These are phyloP conservation scores for Drosophila putrida DNA, from an alignment of 2,888 invertebrate genomes.

Conservation along the genomic window DNA sequence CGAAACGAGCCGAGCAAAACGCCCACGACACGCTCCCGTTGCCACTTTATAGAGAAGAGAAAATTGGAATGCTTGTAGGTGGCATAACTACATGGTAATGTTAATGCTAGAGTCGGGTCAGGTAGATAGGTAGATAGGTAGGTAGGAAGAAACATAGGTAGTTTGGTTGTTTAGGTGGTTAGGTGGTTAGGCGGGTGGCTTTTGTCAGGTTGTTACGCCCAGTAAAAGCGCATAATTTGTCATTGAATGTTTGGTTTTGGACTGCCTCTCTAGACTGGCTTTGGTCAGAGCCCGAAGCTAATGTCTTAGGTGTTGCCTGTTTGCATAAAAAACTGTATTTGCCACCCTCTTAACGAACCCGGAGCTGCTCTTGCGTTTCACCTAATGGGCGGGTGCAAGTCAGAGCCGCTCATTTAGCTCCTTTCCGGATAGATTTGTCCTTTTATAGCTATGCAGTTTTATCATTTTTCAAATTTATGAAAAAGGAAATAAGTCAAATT, in stretches of 20 bases:
- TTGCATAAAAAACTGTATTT: conserved; percentile 52
- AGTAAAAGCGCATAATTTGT: conserved; percentile 75
- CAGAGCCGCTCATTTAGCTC: background rate
- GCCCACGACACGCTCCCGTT: conserved; percentile 67
- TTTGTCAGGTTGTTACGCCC: conserved; percentile 63
- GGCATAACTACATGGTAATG: conserved; percentile 70
- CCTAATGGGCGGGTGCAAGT: conserved; percentile 57
- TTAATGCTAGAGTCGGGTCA: conserved; percentile 44
- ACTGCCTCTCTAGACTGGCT: conserved; percentile 16
- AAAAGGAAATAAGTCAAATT: too few relatives aligned
- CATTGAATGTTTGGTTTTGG: conserved; percentile 79
- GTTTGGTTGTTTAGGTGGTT: conserved; percentile 12
- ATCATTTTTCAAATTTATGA: too few relatives aligned
- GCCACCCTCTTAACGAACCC: conserved; percentile 45
- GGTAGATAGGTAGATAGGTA: conserved; percentile 43
- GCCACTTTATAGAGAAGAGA: conserved; percentile 26
- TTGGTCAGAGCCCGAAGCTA: conserved; percentile 38
- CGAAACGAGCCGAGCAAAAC: conserved; percentile 57
- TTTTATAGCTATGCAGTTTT: too few relatives aligned
- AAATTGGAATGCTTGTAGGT: conserved; percentile 64
- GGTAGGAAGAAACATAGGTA: too few relatives aligned
- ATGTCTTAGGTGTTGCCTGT: conserved; percentile 75
- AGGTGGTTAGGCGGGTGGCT: conserved; percentile 18
- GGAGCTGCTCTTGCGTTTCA: conserved; percentile 51
- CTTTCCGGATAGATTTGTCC: too few relatives aligned